Percentiles rank a stretch among this genome's conserved stretches.
Evolutionary conservation across 2,113 vertebrate species (phyloP).

Genomic region (Archilochus colubris): DNA sequence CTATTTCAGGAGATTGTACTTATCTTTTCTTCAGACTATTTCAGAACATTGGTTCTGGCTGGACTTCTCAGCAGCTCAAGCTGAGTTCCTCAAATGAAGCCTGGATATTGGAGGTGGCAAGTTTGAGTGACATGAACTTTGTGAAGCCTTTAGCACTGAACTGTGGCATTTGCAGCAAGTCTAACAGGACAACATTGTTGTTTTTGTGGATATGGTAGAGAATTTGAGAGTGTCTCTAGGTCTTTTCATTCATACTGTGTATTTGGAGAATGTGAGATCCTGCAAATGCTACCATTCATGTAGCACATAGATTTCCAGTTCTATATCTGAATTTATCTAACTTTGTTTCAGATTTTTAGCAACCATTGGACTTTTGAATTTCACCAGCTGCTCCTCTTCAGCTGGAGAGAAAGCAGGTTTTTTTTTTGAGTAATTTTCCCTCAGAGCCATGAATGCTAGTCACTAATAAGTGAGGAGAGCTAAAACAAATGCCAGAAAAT

Average conservation of each 20-base stretch:
- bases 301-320: background rate
- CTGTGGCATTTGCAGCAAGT: background rate
- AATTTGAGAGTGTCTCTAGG: background rate
- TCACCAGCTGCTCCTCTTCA: background rate
- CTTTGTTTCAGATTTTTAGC: background rate
- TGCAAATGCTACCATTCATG: background rate
- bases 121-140: background rate
- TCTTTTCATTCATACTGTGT: background rate
- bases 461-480: conserved; percentile 3
- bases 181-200: background rate
- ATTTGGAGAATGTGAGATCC: background rate
- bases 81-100: background rate
- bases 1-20: background rate
- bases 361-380: background rate
- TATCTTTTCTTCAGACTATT: background rate
- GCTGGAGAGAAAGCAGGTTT: background rate
- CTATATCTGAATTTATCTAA: background rate
- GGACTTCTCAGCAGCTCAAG: background rate
- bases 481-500: conserved; percentile 50
- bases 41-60: background rate
- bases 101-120: background rate
- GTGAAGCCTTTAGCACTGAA: background rate
- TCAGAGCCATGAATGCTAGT: background rate
- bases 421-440: background rate
- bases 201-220: rapidly evolving